A percentile compares a stretch with the other conserved stretches of the same genome.
Evolutionary conservation across 2,888 invertebrate species (phyloP).

Genomic region (Apocheima hispidaria): DNA sequence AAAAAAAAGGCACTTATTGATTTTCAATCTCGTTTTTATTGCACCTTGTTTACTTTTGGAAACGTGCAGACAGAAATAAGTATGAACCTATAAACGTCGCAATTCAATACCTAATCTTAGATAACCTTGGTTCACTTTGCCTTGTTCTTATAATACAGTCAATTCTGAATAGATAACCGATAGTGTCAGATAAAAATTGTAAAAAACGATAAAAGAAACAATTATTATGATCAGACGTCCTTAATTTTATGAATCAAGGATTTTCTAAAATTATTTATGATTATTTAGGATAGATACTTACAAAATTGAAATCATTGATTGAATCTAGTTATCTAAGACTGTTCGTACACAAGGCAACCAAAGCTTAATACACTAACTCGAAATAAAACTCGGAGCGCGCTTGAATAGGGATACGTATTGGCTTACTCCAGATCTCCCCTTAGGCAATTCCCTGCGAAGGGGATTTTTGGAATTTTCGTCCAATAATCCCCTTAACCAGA

Average conservation of each 20-base stretch:
- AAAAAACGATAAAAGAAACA: slow-evolving; percentile 10
- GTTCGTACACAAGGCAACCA: too few species aligned
- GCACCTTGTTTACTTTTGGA: not conserved
- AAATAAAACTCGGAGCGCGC: too few species aligned
- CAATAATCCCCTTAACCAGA: too few species aligned
- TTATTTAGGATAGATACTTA: too few species aligned
- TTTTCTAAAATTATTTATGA: too few species aligned
- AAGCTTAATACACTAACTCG: too few species aligned
- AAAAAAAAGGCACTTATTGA: not conserved
- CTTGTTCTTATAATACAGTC: slow-evolving; percentile 28
- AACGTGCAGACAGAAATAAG: not conserved
- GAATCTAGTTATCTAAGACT: too few species aligned
- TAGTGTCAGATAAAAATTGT: slow-evolving; percentile 35
- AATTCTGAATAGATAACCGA: slow-evolving; percentile 30
- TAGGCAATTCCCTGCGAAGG: too few species aligned
- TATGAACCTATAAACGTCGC: slow-evolving; percentile 17
- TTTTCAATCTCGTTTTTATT: slow-evolving; percentile 16
- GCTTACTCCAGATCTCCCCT: too few species aligned
- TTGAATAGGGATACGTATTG: too few species aligned
- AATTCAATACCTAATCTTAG: slow-evolving; percentile 21
- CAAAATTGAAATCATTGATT: too few species aligned
- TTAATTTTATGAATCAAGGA: not conserved
- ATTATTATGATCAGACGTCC: slow-evolving; percentile 9
- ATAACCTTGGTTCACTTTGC: slow-evolving; percentile 27
- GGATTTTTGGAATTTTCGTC: too few species aligned